Conservation (phyloP, 2,888 invertebrate genomes). For the Mythimna lalbum region DNA sequence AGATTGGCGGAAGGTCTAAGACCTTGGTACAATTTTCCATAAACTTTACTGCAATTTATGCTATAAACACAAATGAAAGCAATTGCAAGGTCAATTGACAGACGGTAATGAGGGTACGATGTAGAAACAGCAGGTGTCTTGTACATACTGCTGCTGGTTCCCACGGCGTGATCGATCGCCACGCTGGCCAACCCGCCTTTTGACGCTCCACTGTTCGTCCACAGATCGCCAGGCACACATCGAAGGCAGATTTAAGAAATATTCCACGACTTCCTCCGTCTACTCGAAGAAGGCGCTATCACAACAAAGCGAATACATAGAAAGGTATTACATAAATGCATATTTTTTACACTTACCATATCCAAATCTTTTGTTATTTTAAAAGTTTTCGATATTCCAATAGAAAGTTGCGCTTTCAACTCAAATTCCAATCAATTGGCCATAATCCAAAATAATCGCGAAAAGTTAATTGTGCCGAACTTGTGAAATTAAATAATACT, state of each 20-base stretch:
- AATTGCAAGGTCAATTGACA: conserved; percentile 52
- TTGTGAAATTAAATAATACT: not conserved
- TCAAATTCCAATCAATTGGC: conserved; percentile 31
- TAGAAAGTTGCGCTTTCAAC: conserved; percentile 27
- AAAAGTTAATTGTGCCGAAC: not conserved
- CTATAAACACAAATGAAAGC: conserved; percentile 49
- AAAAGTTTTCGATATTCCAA: conserved; percentile 5
- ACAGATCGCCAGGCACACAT: conserved; percentile 88
- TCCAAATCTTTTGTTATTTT: conserved; percentile 5
- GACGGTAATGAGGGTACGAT: conserved; percentile 43
- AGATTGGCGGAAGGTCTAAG: conserved; percentile 51
- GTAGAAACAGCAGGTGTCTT: conserved; percentile 64
- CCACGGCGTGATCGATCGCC: conserved; percentile 77
- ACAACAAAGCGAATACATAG: conserved; percentile 87
- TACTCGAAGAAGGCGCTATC: conserved; percentile 88
- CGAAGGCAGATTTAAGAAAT: conserved; percentile 89
- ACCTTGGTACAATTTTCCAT: conserved; percentile 60
- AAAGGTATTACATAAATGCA: conserved; percentile 76
- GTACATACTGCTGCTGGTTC: conserved; percentile 70
- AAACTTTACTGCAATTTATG: conserved; percentile 46
- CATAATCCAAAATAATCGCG: conserved; percentile 8
- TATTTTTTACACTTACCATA: conserved; percentile 8
- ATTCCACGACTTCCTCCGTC: conserved; percentile 88
- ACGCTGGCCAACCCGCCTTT: conserved; percentile 63
- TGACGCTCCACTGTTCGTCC: conserved; percentile 70